Conservation (phyloP, 1,140 invertebrate genomes). For the Drosophila paulistorum region DNA sequence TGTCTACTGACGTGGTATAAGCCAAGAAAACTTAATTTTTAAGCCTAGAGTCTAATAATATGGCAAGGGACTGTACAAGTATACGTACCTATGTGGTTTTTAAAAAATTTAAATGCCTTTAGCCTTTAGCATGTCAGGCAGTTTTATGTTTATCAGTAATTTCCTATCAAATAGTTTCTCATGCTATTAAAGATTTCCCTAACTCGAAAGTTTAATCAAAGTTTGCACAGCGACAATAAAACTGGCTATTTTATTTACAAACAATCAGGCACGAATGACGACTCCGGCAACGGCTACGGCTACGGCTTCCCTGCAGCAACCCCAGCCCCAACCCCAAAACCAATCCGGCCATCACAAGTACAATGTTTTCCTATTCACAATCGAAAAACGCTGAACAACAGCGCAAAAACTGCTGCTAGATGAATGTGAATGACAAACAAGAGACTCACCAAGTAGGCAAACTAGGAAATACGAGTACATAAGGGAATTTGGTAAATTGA, state of each 20-base stretch:
- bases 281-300: background rate
- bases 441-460: slow-evolving; percentile 39
- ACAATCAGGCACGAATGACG: slow-evolving; percentile 42
- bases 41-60: too few relatives aligned
- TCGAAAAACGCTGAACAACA: slow-evolving; percentile 37
- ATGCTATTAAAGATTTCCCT: slow-evolving; percentile 24
- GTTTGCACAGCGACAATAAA: slow-evolving; percentile 56
- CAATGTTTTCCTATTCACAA: slow-evolving; percentile 12
- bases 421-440: slow-evolving; percentile 59
- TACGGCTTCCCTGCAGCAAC: background rate
- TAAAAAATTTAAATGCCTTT: background rate
- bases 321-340: background rate
- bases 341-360: background rate
- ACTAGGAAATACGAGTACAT: slow-evolving; percentile 51
- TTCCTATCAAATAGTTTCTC: background rate
- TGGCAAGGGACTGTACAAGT: too few relatives aligned
- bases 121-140: background rate
- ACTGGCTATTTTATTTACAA: slow-evolving; percentile 58
- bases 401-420: slow-evolving; percentile 35
- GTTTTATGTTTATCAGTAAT: slow-evolving; percentile 4
- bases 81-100: background rate
- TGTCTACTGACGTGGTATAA: too few relatives aligned
- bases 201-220: slow-evolving; percentile 51
- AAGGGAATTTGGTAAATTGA: slow-evolving; percentile 52
- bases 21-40: too few relatives aligned